Percentiles rank a stretch among this genome's conserved stretches.
Evolutionary conservation across 2,797 vertebrate genomes (phyloP).

Genomic region (Eupleurogrammus muticus): DNA sequence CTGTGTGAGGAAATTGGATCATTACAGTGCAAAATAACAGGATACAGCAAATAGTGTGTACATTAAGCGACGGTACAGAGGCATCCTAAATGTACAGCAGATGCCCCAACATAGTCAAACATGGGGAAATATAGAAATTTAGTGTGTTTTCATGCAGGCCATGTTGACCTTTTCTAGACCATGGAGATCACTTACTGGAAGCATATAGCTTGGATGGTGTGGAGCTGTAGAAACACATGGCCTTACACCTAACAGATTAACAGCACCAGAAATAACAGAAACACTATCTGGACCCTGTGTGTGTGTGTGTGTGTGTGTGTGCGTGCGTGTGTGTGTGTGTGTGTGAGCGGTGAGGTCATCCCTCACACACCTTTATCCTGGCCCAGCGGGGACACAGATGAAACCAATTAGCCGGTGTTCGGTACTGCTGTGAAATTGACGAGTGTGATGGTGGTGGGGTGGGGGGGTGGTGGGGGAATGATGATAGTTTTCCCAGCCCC

Average conservation of each 20-base stretch:
- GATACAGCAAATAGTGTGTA: slow-evolving; percentile 28
- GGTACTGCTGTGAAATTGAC: slow-evolving; percentile 44
- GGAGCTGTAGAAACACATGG: slow-evolving; percentile 23
- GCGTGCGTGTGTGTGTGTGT: background rate
- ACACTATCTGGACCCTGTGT: slow-evolving; percentile 46
- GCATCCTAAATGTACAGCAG: slow-evolving; percentile 8
- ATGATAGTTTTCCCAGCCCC: slow-evolving; percentile 79
- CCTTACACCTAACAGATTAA: slow-evolving; percentile 42
- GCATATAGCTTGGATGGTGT: background rate
- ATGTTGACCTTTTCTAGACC: slow-evolving; percentile 1
- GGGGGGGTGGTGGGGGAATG: slow-evolving; percentile 6
- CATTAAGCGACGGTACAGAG: slow-evolving; percentile 10
- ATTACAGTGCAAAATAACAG: slow-evolving; percentile 38
- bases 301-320: slow-evolving; percentile 2
- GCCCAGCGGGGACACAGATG: slow-evolving; percentile 68
- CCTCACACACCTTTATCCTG: slow-evolving; percentile 66
- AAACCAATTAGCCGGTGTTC: slow-evolving; percentile 73
- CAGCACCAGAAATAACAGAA: slow-evolving; percentile 51
- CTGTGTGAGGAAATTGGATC: slow-evolving; percentile 19
- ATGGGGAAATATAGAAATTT: background rate
- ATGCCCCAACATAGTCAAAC: background rate
- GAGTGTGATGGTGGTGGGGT: background rate
- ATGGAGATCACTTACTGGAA: background rate
- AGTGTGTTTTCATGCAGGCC: background rate
- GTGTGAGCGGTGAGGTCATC: slow-evolving; percentile 66